Evolutionary conservation across 2,113 vertebrate genomes (phyloP).

Genomic region (Herpetotheres cachinnans): DNA sequence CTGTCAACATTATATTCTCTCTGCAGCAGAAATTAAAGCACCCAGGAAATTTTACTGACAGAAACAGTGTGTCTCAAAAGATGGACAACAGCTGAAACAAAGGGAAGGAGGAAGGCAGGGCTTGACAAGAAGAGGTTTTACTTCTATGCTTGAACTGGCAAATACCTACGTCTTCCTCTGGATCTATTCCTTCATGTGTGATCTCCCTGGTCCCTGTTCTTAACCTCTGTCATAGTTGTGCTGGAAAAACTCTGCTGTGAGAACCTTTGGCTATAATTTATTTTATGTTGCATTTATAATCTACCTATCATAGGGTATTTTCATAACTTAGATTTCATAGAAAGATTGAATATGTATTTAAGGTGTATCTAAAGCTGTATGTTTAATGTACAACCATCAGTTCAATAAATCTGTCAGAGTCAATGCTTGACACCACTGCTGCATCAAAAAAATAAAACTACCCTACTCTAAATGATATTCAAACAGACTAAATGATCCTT

Average conservation of each 20-base stretch:
- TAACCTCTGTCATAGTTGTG: not conserved
- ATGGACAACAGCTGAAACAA: not conserved
- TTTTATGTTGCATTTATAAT: not conserved
- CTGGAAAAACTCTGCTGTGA: not conserved
- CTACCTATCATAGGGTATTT: not conserved
- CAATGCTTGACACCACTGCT: conserved; percentile 27
- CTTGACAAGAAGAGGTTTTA: not conserved
- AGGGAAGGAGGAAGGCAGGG: not conserved
- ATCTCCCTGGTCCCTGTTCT: not conserved
- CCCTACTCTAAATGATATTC: conserved; percentile 57
- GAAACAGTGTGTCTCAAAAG: not conserved
- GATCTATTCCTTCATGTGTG: not conserved
- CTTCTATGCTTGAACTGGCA: not conserved
- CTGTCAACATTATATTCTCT: not conserved
- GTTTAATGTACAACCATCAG: conserved; percentile 31
- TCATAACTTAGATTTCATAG: not conserved
- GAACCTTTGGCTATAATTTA: not conserved
- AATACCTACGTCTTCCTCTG: not conserved
- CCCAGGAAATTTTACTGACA: not conserved
- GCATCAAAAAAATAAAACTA: conserved; percentile 49
- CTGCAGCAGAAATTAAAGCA: not conserved
- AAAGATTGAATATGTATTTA: not conserved
- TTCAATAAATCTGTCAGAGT: conserved; percentile 56
- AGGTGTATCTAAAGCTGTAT: conserved; percentile 34
- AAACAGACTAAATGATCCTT: conserved; percentile 64